Base-by-base conservation (phyloP, 2,888 invertebrate genomes). In the Penaeus monodon region DNA sequence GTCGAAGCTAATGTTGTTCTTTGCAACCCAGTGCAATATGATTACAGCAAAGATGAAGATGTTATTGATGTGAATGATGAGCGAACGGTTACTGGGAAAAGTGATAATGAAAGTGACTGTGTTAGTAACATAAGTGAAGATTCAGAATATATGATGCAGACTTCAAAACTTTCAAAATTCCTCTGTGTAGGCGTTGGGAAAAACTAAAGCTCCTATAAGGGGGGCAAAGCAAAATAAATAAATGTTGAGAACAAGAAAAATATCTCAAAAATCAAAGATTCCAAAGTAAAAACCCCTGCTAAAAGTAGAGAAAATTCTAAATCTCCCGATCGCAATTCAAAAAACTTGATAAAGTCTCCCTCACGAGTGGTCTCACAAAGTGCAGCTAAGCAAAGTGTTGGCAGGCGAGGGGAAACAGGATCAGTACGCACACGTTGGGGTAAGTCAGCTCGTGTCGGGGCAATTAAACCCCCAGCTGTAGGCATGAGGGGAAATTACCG, bases 31-130 rank as follows among this genome's bases (percentile, higher is more conserved):
- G 87, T 81, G 81, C 86, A 89, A 76, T 89, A 85, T 82, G 84
- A 84, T 76, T 88, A 88, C 66, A 81, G 84, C 81, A 89, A 86
- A 77, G 84, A 89, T 77, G 81, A 87, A 68, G 84, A 81, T 70
- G 64, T 84, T 22, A 74, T 81, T 29, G 88, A 85, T 27, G 79
- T 81, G 44, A 77, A 81, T 74, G 89, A 90, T 24, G 90, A 90
- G 49, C 82, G 90, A 73, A 93, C 92, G 14, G 92, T 92, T 66
- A 92, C 92, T 33, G 92, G 93, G 10, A 93, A 92, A 82, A 92
- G 92, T 38, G 92, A 93, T 84, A 92, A 92, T 85, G 93, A 93
- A 74, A 92, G 93, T 87, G 89, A 89, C 81, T 88, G 90, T 85
- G 82, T 87, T 81, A 90, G 90, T 87, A 89, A 84, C 84, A 85